A percentile compares a stretch with the other conserved stretches of the same genome.
phyloP scores from a whole-genome alignment of 2,888 invertebrate species.

The Callinectes sapidus region DNA sequence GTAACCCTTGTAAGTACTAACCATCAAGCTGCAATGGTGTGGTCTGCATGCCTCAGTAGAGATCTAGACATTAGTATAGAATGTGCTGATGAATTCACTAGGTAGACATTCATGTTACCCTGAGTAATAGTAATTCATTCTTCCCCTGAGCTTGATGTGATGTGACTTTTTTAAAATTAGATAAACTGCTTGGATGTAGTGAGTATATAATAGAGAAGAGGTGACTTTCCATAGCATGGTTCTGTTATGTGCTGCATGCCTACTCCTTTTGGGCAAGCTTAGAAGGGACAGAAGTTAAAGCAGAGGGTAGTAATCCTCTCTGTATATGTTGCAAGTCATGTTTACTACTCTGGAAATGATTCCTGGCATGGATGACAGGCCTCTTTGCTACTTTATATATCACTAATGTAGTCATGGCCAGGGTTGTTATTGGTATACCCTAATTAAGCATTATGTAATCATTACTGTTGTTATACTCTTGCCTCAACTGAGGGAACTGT shows the following conservation, averaged over 20 bases:
- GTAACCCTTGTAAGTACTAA: neutral
- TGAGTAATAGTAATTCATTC: neutral
- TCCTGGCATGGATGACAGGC: neutral
- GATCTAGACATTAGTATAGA: neutral
- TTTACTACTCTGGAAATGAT: neutral
- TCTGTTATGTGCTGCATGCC: neutral
- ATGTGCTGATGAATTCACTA: neutral
- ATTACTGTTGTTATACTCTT: neutral
- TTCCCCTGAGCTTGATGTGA: neutral
- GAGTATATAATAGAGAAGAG: neutral
- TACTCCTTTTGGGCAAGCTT: neutral
- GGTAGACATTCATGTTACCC: neutral
- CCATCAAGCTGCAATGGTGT: neutral
- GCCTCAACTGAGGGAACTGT: neutral
- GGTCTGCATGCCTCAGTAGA: neutral
- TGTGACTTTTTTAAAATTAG: neutral
- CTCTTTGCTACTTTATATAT: neutral
- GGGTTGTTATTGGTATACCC: neutral
- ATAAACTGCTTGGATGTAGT: neutral
- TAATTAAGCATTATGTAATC: neutral
- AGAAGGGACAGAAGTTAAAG: neutral
- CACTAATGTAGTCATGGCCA: neutral
- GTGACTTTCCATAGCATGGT: neutral
- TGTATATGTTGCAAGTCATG: neutral
- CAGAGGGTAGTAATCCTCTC: neutral